These are phyloP conservation scores for Drosophila orosa DNA, from an alignment of 1,140 invertebrate genomes.

Conservation along the genomic window DNA sequence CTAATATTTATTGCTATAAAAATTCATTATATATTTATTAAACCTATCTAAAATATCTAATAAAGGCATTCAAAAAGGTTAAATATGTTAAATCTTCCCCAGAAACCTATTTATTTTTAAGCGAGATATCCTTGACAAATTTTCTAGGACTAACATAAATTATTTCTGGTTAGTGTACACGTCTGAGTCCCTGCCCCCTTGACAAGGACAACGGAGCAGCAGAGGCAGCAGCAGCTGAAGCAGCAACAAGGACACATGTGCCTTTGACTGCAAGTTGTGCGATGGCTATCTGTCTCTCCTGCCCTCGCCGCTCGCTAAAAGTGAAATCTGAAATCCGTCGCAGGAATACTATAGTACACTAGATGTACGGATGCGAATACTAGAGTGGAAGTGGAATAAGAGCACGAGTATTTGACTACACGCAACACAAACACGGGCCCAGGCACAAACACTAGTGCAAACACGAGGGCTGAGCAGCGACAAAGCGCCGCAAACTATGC, in stretches of 20 bases:
- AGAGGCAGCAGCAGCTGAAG: slow-evolving; percentile 9
- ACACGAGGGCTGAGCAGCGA: slow-evolving; percentile 33
- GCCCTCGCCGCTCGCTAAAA: slow-evolving; percentile 56
- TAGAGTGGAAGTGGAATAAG: slow-evolving; percentile 6
- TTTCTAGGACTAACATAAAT: neutral
- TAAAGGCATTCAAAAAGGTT: neutral
- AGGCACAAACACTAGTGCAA: slow-evolving; percentile 33
- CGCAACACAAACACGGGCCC: slow-evolving; percentile 50
- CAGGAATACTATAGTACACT: slow-evolving; percentile 34
- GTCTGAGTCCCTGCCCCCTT: slow-evolving; percentile 34
- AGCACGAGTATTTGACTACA: slow-evolving; percentile 47
- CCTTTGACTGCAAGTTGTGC: slow-evolving; percentile 75
- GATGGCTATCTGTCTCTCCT: slow-evolving; percentile 42
- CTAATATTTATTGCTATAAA: neutral
- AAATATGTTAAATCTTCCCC: neutral
- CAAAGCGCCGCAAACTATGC: slow-evolving; percentile 59
- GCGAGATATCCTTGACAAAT: neutral
- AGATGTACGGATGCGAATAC: slow-evolving; percentile 48
- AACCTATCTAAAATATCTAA: neutral
- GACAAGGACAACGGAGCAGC: slow-evolving; percentile 68
- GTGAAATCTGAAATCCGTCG: slow-evolving; percentile 76
- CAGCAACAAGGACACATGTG: slow-evolving; percentile 66
- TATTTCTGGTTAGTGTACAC: slow-evolving; percentile 7
- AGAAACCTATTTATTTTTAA: neutral
- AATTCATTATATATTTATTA: neutral